phyloP scores from a whole-genome alignment of 2,888 invertebrate genomes.

The Drosophila paracracens region DNA sequence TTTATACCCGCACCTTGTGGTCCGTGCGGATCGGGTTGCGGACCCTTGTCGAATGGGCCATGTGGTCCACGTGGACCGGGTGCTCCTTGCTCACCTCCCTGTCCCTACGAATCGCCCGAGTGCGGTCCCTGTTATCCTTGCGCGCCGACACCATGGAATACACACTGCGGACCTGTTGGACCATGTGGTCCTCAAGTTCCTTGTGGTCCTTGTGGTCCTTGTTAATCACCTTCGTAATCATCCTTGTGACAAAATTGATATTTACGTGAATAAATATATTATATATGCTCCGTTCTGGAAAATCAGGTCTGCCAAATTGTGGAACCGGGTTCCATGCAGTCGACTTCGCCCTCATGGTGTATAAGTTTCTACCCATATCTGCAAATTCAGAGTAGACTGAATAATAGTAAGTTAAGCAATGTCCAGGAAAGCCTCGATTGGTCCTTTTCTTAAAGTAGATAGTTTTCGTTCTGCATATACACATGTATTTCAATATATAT shows the following conservation, averaged over 20 bases:
- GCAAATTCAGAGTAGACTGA: no score
- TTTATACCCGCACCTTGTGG: conserved; percentile 62
- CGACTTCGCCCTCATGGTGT: background rate
- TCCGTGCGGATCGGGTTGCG: conserved; percentile 70
- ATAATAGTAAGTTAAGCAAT: background rate
- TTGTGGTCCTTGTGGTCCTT: conserved; percentile 25
- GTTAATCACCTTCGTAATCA: conserved; percentile 2
- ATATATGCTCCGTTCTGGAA: background rate
- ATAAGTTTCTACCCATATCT: background rate
- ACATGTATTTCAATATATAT: no score
- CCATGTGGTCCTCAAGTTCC: conserved; percentile 27
- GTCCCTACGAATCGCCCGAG: conserved; percentile 21
- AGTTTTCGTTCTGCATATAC: no score
- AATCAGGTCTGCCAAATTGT: no score
- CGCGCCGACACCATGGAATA: conserved; percentile 22
- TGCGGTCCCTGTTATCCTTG: conserved; percentile 25
- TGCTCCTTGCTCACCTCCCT: conserved; percentile 52
- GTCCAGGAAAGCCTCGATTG: background rate
- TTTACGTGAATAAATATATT: conserved; percentile 4
- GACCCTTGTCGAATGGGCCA: conserved; percentile 64
- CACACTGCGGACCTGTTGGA: conserved; percentile 22
- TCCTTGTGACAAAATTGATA: conserved; percentile 5
- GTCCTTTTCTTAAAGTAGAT: background rate
- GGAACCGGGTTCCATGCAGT: background rate
- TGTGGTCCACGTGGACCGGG: conserved; percentile 56